These are phyloP conservation scores for Microcebus griseorufus DNA, from an alignment of 2,113 vertebrate species.

Conservation along the genomic window DNA sequence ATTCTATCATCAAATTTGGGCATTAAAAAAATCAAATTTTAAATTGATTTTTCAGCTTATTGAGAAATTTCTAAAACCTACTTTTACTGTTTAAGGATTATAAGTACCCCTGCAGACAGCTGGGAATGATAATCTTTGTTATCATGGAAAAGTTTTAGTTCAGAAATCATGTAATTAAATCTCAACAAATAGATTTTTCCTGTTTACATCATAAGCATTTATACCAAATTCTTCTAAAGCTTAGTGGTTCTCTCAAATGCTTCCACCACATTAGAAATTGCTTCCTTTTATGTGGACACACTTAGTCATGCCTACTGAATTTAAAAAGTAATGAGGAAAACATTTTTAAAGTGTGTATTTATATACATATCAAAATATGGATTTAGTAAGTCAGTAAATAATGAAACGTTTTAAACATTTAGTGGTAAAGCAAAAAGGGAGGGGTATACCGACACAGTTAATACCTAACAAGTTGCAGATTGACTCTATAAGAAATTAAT, in stretches of 20 bases:
- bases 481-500: background rate
- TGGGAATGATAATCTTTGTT: slow-evolving; percentile 34
- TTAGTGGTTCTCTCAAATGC: slow-evolving; percentile 50
- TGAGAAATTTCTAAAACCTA: slow-evolving; percentile 73
- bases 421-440: background rate
- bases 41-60: slow-evolving; percentile 73
- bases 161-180: slow-evolving; percentile 66
- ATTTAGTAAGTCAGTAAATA: slow-evolving; percentile 57
- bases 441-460: background rate
- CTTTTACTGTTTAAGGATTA: slow-evolving; percentile 46
- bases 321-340: slow-evolving; percentile 63
- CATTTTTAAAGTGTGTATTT: slow-evolving; percentile 46
- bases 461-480: background rate
- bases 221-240: slow-evolving; percentile 55
- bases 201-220: slow-evolving; percentile 44
- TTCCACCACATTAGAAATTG: slow-evolving; percentile 50
- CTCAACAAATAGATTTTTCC: slow-evolving; percentile 53
- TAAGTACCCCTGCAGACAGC: slow-evolving; percentile 10
- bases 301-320: slow-evolving; percentile 46
- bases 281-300: slow-evolving; percentile 55
- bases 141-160: slow-evolving; percentile 44
- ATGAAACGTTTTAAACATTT: background rate
- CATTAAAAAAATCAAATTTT: slow-evolving; percentile 45
- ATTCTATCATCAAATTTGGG: slow-evolving; percentile 6
- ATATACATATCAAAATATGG: slow-evolving; percentile 39